Evolutionary conservation across 2,888 invertebrate genomes (phyloP).

Genomic region (Abrostola triplasia): DNA sequence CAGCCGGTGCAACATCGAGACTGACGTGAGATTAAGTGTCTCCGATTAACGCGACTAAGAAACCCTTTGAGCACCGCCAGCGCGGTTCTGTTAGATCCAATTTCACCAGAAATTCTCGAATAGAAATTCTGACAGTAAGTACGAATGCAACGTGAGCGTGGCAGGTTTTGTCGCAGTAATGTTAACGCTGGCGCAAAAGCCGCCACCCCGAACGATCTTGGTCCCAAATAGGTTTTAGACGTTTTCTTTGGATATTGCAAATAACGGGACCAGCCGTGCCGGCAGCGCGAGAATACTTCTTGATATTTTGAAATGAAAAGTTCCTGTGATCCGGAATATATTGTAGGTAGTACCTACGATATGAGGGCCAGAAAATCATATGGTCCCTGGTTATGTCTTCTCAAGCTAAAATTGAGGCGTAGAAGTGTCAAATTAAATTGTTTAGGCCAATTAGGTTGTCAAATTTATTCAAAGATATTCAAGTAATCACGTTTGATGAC

Average conservation of each 20-base stretch:
- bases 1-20: neutral
- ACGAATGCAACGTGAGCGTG: neutral
- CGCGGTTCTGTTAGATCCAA: conserved; percentile 5
- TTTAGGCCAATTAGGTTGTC: too few relatives aligned
- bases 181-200: conserved; percentile 14
- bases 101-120: conserved; percentile 15
- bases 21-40: conserved; percentile 18
- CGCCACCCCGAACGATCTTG: neutral
- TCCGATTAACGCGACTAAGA: conserved; percentile 22
- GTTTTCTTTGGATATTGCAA: conserved; percentile 4
- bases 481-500: too few relatives aligned
- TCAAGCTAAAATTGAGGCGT: too few relatives aligned
- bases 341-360: neutral
- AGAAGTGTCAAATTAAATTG: too few relatives aligned
- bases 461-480: too few relatives aligned
- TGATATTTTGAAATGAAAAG: conserved; percentile 1
- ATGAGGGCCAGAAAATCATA: neutral
- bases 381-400: too few relatives aligned
- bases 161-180: conserved; percentile 18
- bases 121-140: conserved; percentile 6
- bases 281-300: neutral
- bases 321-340: neutral
- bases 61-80: conserved; percentile 25
- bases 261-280: neutral
- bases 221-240: neutral